Base-by-base conservation (phyloP, 2,797 vertebrate species). In the Diplodus puntazzo region DNA sequence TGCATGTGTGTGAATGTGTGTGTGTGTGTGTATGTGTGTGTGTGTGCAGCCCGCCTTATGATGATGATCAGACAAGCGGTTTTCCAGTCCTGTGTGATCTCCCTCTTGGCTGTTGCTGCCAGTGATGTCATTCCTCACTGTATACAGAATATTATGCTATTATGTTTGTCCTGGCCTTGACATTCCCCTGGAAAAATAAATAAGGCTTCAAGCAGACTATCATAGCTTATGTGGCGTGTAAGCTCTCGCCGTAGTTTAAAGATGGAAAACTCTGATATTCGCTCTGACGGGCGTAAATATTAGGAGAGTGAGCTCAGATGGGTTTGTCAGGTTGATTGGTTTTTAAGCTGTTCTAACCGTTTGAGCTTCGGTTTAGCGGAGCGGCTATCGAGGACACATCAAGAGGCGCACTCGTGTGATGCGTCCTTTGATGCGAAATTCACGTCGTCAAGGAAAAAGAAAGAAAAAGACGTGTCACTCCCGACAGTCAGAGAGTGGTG, bases 91-190 rank as follows among this genome's bases (percentile, higher is more conserved):
- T 80, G 80, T 80, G 82, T 81, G 85, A 89, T 84, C 85, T 87
- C 78, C 79, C 58, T 74, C 69, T 87, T 90, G 91, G 89, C 89
- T 61, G 75, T 74, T 30, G 75, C 77, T 81, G 77, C 80, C 75
- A 69, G 80, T 93, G 93, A 94, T 91, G 91, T 93, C 92, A 92
- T 87, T 67, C 69, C 60, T 87, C 75, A 75, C 81, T 86, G 84
- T 93, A 90, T 89, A 92, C 88, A 85, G 85, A 87, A 90, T 88
- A 85, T 84, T 76, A 84, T 75, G 80, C 79, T 65, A 73, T 87
- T 74, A 86, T 89, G 86, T 89, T 90, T 87, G 88, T 82, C 85
- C 83, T 85, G 82, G 88, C 89, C 85, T 86, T 69, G 75, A 84
- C 84, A 11, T 90, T 83, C 88, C 57, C 69, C 69, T 85, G 87